These are phyloP conservation scores for Sterna hirundo DNA, from an alignment of 2,113 vertebrate genomes.

Conservation along the genomic window DNA sequence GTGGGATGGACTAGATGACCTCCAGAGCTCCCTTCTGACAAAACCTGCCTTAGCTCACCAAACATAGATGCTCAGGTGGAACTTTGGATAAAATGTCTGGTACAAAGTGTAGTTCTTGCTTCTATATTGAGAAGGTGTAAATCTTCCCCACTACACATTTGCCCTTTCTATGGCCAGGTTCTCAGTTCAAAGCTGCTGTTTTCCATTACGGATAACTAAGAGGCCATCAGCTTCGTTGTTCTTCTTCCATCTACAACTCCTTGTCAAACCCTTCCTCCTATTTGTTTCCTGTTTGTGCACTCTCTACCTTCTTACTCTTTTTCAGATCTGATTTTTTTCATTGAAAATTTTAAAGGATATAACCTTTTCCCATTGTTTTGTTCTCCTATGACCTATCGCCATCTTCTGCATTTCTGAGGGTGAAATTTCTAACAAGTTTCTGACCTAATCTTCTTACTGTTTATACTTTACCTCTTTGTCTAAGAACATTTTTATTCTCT, in stretches of 20 bases:
- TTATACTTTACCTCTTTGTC: neutral
- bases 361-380: neutral
- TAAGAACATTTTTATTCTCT: neutral
- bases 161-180: neutral
- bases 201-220: neutral
- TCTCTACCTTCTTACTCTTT: neutral
- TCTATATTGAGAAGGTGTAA: neutral
- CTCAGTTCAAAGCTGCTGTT: neutral
- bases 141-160: neutral
- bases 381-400: neutral
- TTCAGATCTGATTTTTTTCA: neutral
- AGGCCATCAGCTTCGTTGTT: neutral
- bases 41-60: neutral
- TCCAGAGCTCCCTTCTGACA: neutral
- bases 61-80: fast-evolving
- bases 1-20: too few species aligned
- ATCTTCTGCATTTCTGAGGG: neutral
- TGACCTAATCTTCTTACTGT: neutral
- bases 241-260: neutral
- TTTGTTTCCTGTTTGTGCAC: neutral
- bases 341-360: neutral
- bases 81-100: neutral
- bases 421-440: neutral
- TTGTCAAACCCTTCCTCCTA: neutral
- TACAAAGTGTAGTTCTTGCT: neutral